Percentiles rank a stretch among this genome's conserved stretches.
Conservation (phyloP, 1,140 invertebrate species). For the Papilio xuthus region DNA sequence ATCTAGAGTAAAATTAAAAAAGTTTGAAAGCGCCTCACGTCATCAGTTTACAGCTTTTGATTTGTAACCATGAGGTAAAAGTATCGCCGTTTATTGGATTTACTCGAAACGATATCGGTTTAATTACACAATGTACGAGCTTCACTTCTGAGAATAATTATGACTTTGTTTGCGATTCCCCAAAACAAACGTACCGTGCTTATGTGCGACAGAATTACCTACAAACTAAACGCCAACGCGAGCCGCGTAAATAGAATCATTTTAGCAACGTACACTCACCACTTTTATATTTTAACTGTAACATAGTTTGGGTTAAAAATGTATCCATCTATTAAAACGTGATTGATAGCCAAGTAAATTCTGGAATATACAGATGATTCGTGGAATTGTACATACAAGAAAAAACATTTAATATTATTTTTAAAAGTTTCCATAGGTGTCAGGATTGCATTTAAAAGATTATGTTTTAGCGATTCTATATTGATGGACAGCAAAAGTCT, state of each 20-base stretch:
- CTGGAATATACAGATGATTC: not conserved
- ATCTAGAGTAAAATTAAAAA: not conserved
- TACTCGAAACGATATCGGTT: conserved; percentile 50
- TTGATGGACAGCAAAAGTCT: not conserved
- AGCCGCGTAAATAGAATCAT: conserved; percentile 73
- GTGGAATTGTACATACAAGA: not conserved
- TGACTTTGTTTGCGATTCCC: conserved; percentile 73
- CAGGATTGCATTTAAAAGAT: not conserved
- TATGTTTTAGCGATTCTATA: not conserved
- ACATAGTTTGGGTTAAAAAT: not conserved
- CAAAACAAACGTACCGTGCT: conserved; percentile 75
- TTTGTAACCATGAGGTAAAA: conserved; percentile 23
- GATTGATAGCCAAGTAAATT: not conserved
- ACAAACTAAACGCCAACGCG: conserved; percentile 68
- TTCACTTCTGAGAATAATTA: conserved; percentile 70
- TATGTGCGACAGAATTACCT: conserved; percentile 72
- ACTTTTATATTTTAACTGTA: conserved; percentile 60
- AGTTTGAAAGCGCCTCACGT: not conserved
- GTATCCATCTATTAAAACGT: conserved; percentile 7
- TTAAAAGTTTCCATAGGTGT: not conserved
- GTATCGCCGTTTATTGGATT: conserved; percentile 40
- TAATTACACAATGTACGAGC: conserved; percentile 59
- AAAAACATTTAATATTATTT: not conserved
- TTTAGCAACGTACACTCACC: conserved; percentile 73
- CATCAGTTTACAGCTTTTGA: not conserved